A percentile compares a stretch with the other conserved stretches of the same genome.
Evolutionary conservation across 2,113 vertebrate species (phyloP).

Genomic region (Ariopsis seemanni): DNA sequence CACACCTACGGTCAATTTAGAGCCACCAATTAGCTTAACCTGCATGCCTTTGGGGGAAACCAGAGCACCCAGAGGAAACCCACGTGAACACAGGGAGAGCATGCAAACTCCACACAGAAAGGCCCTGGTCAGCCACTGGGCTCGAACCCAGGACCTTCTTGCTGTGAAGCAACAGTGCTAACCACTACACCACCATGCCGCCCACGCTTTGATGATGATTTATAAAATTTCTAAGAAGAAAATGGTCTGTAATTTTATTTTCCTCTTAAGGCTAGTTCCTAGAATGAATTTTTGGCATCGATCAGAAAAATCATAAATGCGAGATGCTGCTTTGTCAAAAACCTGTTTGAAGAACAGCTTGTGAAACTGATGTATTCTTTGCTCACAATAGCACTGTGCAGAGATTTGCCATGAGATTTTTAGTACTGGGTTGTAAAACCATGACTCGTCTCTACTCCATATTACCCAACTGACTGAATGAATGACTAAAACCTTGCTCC

Average conservation of each 20-base stretch:
- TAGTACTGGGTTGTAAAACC: neutral
- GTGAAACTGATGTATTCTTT: no score
- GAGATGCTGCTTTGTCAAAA: neutral
- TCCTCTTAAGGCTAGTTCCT: neutral
- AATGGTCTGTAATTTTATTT: neutral
- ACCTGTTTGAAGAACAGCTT: no score
- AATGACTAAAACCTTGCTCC: neutral
- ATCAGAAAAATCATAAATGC: neutral
- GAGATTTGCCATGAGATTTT: neutral
- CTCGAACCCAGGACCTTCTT: no score
- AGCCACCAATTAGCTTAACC: no score
- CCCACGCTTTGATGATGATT: neutral
- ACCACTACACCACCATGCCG: no score
- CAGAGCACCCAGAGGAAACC: no score
- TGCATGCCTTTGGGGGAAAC: no score
- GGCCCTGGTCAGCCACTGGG: no score
- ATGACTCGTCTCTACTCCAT: neutral
- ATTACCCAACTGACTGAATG: neutral
- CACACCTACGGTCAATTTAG: no score
- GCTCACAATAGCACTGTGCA: neutral
- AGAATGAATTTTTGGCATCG: neutral
- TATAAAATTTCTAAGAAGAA: neutral
- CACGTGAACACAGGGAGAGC: no score
- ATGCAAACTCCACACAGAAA: no score
- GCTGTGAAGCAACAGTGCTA: no score